phyloP scores from a whole-genome alignment of 2,113 vertebrate genomes.

The Lophius piscatorius region DNA sequence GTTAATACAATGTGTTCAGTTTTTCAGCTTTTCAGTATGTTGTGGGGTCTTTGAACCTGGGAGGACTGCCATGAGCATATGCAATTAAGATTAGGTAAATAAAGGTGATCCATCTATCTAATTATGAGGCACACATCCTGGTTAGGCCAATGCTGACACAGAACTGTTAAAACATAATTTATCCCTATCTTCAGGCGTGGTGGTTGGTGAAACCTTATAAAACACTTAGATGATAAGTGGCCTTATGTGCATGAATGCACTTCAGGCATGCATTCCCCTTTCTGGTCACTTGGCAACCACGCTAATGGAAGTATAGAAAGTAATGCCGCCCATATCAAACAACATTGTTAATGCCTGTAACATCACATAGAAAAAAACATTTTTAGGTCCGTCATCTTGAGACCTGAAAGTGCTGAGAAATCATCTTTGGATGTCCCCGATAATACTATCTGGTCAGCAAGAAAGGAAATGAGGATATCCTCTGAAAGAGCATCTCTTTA shows the following conservation, averaged over 20 bases:
- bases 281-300: constrained; percentile 39
- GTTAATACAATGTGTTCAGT: too few species aligned
- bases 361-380: constrained; percentile 66
- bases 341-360: constrained; percentile 58
- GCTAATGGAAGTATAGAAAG: constrained; percentile 62
- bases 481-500: constrained; percentile 54
- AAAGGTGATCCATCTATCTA: background rate
- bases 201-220: constrained; percentile 34
- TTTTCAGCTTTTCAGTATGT: background rate
- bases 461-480: constrained; percentile 47
- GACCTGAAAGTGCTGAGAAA: constrained; percentile 84
- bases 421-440: constrained; percentile 81
- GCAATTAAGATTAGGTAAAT: background rate
- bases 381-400: constrained; percentile 69
- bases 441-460: constrained; percentile 66
- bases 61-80: constrained; percentile 10
- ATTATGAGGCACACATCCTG: background rate
- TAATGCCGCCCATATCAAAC: too few species aligned
- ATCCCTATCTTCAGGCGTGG: too few species aligned
- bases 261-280: constrained; percentile 49
- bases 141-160: background rate
- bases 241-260: constrained; percentile 51
- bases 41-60: too few species aligned
- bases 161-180: constrained; percentile 1
- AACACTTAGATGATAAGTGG: constrained; percentile 52